Evolutionary conservation across 2,797 vertebrate genomes (phyloP).

Genomic region (Acestrorhynchus altus): DNA sequence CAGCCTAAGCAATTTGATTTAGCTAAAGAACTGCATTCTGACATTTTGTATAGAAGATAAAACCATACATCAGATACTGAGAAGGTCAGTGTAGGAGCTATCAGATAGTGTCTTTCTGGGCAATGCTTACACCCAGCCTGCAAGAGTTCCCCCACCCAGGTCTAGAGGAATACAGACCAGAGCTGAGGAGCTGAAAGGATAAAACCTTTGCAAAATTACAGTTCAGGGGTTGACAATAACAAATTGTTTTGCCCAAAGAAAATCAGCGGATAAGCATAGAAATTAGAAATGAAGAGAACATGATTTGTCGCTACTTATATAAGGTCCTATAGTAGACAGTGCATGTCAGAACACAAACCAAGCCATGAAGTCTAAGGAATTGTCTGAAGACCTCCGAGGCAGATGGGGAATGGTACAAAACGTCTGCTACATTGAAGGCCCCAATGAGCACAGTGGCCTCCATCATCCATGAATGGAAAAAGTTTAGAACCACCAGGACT

Average conservation of each 20-base stretch:
- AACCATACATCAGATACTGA: conserved; percentile 75
- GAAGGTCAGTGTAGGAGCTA: conserved; percentile 72
- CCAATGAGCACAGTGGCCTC: no score
- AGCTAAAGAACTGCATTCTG: conserved; percentile 75
- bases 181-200: conserved; percentile 18
- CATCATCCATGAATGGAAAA: no score
- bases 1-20: conserved; percentile 69
- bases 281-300: background rate
- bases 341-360: no score
- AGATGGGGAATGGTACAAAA: no score
- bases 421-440: no score
- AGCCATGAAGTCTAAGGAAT: no score
- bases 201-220: conserved; percentile 27
- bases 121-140: background rate
- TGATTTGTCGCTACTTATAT: background rate
- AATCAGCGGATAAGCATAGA: conserved; percentile 25
- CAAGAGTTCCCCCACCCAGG: background rate
- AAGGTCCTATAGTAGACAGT: no score
- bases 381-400: no score
- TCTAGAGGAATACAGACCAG: background rate
- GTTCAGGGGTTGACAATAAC: conserved; percentile 30
- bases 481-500: no score
- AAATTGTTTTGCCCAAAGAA: conserved; percentile 10
- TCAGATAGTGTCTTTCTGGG: conserved; percentile 44
- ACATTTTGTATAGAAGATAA: conserved; percentile 80